Base-by-base conservation (phyloP, 2,888 invertebrate genomes). In the Thymelicus lineola region DNA sequence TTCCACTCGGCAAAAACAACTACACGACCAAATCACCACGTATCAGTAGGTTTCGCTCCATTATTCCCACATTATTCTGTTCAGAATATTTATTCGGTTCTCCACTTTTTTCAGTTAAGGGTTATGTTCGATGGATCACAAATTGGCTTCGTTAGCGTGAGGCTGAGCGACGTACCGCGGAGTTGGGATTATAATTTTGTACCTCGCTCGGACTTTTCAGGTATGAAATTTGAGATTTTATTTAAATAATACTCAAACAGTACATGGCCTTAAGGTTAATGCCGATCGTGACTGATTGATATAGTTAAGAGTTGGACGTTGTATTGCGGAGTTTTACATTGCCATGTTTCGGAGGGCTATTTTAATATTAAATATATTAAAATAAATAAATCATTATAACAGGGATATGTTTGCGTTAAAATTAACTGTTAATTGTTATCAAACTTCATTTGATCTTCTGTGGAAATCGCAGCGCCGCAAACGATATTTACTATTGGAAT, bases 51-150 rank as follows among this genome's bases (percentile, higher is more conserved):
- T 28, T 12, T 15, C 15, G 17, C 9, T 17, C 12, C 17, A 20
- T 53, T 53, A 28, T 20, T 53, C n/a, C 20, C 14, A 15, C 17
- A 20, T 53, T 53, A 53, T 53, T 53, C 17, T 53, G 20, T 53
- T 53, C 20, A 28, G 53, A 53, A 20, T 53, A 53, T 53, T 53
- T 53, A 53, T 53, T 53, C 20, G 20, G 53, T 53, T 53, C 3
- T 12, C 20, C 20, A 53, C 14, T 50, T 59, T 60, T 60, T 45
- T 45, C 45, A 60, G 60, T 60, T 12, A 45, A 42, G 60, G 45
- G 60, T 60, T 45, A 60, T 60, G 20, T 60, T 20, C 60, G 45
- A 60, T 60, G 60, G 42, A 20, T 60, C 17, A 6, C 45, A 60
- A 60, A 60, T 45, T 60, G 45, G 60, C 20, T 45, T 60, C 45